Percentiles rank a stretch among this genome's conserved stretches.
Evolutionary conservation across 2,797 vertebrate genomes (phyloP).

Genomic region (Notamacropus eugenii): DNA sequence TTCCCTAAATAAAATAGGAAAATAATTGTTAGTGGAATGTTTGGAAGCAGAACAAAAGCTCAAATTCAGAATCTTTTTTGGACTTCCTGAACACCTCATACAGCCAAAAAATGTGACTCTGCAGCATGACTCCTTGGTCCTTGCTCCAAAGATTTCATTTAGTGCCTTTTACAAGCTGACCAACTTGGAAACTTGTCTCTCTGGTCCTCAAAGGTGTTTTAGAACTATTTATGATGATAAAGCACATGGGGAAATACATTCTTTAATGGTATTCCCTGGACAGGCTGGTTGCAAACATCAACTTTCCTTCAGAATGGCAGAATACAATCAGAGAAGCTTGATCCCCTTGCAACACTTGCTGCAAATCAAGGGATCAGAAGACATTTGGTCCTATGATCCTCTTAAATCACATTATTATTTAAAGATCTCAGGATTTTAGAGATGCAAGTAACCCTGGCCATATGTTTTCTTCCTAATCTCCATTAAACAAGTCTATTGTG

Average conservation of each 20-base stretch:
- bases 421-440: background rate
- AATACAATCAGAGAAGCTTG: background rate
- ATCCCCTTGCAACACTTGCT: background rate
- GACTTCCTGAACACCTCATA: background rate
- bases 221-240: background rate
- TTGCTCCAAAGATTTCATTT: background rate
- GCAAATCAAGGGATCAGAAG: background rate
- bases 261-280: background rate
- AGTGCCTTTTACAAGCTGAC: background rate
- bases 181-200: background rate
- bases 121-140: background rate
- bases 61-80: background rate
- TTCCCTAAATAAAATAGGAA: background rate
- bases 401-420: background rate
- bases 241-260: background rate
- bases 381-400: background rate
- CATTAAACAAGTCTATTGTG: background rate
- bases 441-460: background rate
- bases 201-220: background rate
- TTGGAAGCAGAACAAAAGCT: background rate
- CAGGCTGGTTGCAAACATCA: background rate
- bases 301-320: background rate
- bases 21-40: background rate
- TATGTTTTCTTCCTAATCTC: background rate
- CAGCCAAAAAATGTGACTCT: background rate